Evolutionary conservation across 53 echinoderm and acorn worm genomes (phyloP).

Genomic region (Apostichopus leukothele): DNA sequence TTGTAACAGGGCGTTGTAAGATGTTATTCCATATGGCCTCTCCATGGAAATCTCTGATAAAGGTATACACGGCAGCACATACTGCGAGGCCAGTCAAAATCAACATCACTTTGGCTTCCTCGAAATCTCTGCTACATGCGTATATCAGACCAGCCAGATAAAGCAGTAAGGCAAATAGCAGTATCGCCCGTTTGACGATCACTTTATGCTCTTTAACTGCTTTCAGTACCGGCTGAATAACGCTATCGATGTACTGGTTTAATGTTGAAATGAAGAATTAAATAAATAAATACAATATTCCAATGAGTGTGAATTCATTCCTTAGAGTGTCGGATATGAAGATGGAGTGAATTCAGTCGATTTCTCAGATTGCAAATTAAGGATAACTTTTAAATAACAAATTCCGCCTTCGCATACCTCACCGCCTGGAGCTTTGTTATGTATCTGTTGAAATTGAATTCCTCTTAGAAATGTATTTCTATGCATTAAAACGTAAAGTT

Average conservation of each 20-base stretch:
- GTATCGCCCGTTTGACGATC: not conserved
- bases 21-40: slow-evolving; percentile 17
- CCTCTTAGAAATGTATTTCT: too few relatives aligned
- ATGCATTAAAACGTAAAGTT: too few relatives aligned
- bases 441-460: too few relatives aligned
- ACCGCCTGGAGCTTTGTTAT: too few relatives aligned
- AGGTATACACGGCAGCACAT: slow-evolving; percentile 48
- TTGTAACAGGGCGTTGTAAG: not conserved
- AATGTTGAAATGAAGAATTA: not conserved
- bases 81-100: slow-evolving; percentile 66
- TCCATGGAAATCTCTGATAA: slow-evolving; percentile 56
- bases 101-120: slow-evolving; percentile 64
- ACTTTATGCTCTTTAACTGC: not conserved
- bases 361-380: too few relatives aligned
- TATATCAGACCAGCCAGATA: slow-evolving; percentile 70
- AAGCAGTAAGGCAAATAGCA: not conserved
- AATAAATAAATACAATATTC: too few relatives aligned
- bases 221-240: not conserved
- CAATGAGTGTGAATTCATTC: too few relatives aligned
- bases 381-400: too few relatives aligned
- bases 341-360: too few relatives aligned
- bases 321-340: too few relatives aligned
- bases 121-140: slow-evolving; percentile 63
- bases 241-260: not conserved
- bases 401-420: too few relatives aligned